phyloP scores from a whole-genome alignment of 2,113 vertebrate species.

The Mugil cephalus region DNA sequence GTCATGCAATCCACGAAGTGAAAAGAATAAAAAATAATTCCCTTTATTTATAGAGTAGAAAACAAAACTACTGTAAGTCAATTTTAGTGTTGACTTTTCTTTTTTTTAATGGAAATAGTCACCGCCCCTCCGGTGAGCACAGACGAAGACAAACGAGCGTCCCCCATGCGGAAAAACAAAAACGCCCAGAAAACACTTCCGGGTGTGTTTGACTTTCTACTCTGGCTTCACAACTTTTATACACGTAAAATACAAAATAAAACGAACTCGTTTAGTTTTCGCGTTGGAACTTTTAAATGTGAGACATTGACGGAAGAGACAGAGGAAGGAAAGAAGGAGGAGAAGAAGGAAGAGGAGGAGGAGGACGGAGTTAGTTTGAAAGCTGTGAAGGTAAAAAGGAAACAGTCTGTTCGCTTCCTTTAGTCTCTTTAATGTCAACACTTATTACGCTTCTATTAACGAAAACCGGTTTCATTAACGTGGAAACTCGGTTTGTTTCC shows the following conservation, averaged over 20 bases:
- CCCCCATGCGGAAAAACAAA: not conserved
- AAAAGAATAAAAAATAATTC: too few relatives aligned
- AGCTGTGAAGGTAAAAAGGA: conserved; percentile 32
- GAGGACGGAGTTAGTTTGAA: not conserved
- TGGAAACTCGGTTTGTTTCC: too few relatives aligned
- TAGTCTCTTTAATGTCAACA: not conserved
- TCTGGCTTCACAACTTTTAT: not conserved
- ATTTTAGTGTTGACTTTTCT: too few relatives aligned
- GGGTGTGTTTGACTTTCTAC: conserved; percentile 35
- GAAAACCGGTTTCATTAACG: too few relatives aligned
- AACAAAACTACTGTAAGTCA: too few relatives aligned
- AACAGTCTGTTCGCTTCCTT: not conserved
- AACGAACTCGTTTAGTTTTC: not conserved
- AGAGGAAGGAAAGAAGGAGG: not conserved
- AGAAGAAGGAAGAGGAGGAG: not conserved
- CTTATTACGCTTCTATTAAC: too few relatives aligned
- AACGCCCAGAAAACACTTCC: conserved; percentile 39
- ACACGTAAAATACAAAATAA: too few relatives aligned
- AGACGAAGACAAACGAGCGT: rapidly evolving
- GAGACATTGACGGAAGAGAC: not conserved
- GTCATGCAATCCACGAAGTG: too few relatives aligned
- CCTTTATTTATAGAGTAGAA: too few relatives aligned
- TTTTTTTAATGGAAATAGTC: too few relatives aligned
- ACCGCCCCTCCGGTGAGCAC: conserved; percentile 37
- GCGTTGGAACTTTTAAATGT: rapidly evolving